Evolutionary conservation across 2,888 invertebrate species (phyloP), one percentile per base, ranked within the genome.

Genomic region (Mesorhabditis belari): DNA sequence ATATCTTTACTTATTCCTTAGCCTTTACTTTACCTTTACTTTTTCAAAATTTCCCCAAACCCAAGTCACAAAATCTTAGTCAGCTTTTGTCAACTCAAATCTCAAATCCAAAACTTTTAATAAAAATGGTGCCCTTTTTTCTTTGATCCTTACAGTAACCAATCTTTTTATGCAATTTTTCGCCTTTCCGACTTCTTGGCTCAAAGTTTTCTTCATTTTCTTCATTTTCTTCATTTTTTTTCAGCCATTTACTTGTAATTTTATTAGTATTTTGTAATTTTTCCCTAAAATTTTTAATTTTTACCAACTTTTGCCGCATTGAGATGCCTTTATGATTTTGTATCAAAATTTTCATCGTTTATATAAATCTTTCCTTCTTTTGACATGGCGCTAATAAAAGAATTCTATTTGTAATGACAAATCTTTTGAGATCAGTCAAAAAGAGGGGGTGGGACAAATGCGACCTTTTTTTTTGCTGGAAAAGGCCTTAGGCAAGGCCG

Each of bases 1-100:
- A 53, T 24, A 53, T 44, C 35, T 28, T 35, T 21, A 27, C 35
- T 59, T 26, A 27, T 29, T 52, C 19, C 50, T n/a, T 49, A 57
- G 58, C 61, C 61, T 58, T 57, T 55, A 59, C 61, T 62, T 55
- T 59, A 54, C 59, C 56, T 58, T 49, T 55, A 55, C 56, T 49
- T 55, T 61, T 57, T 61, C 55, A 50, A 35, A 35, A 35, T 17
- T 35, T 35, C 12, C 12, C n/a, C 44, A 35, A 35, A 35, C 12
- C 1, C 44, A 35, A 35, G 44, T n/a, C 12, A n/a, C 44, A 35
- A 35, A 35, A 35, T 35, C n/a, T 35, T 35, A 35, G n/a, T n/a
- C n/a, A n/a, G n/a, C n/a, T n/a, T n/a, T n/a, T n/a, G n/a, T n/a
- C n/a, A n/a, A n/a, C n/a, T n/a, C n/a, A n/a, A n/a, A n/a, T n/a